Percentiles rank a stretch among this genome's conserved stretches.
Conservation (phyloP, 2,888 invertebrate genomes). For the Cryptocephalus moraei region DNA sequence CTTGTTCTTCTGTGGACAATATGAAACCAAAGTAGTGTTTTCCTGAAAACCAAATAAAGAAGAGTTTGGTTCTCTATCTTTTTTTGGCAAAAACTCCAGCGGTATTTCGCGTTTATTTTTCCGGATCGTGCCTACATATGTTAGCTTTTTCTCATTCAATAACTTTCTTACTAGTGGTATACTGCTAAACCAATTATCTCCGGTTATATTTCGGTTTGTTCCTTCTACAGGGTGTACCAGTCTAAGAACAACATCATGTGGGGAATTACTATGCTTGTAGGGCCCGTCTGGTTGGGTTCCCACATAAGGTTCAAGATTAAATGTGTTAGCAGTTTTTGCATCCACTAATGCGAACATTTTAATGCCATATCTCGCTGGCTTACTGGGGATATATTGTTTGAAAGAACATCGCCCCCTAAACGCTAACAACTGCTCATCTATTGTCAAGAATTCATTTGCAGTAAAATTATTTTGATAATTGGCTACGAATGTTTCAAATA, state of each 20-base stretch:
- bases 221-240: not conserved
- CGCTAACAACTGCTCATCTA: constrained; percentile 14
- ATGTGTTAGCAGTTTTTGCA: no score
- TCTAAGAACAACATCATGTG: not conserved
- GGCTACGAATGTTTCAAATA: constrained; percentile 6
- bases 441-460: constrained; percentile 10
- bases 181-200: not conserved
- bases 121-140: constrained; percentile 1
- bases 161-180: not conserved
- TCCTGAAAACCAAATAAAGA: constrained; percentile 12
- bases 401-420: constrained; percentile 19
- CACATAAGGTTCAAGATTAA: no score
- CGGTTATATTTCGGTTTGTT: no score
- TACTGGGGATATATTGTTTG: no score
- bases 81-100: constrained; percentile 12
- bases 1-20: constrained; percentile 16
- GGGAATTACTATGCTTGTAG: not conserved
- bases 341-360: no score
- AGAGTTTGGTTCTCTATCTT: constrained; percentile 10
- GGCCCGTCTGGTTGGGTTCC: no score
- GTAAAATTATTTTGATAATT: constrained; percentile 12
- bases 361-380: no score
- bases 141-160: not conserved
- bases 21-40: constrained; percentile 20
- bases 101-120: constrained; percentile 19